Evolutionary conservation across 2,797 vertebrate genomes (phyloP).

Genomic region (Acanthiza pusilla): DNA sequence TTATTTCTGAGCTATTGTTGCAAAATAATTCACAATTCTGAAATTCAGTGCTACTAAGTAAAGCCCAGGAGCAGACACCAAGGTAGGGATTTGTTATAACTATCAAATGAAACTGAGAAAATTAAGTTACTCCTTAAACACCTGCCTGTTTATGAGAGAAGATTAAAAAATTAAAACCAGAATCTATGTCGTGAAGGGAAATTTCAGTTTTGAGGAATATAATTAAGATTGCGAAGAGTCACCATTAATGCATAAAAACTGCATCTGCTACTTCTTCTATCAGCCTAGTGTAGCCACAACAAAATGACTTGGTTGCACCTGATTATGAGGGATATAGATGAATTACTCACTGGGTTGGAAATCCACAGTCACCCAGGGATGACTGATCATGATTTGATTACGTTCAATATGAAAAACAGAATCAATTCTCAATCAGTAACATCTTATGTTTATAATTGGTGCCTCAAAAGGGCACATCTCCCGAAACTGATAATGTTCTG

Average conservation of each 20-base stretch:
- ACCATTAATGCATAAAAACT: neutral
- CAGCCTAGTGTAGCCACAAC: neutral
- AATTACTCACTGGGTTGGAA: conserved; percentile 7
- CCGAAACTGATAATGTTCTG: neutral
- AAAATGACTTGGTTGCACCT: neutral
- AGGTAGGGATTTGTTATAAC: neutral
- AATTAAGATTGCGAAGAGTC: neutral
- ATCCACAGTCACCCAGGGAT: neutral
- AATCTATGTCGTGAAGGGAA: neutral
- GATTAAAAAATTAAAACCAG: neutral
- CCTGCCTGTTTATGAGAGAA: neutral
- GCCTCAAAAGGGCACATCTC: neutral
- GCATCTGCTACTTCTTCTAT: neutral
- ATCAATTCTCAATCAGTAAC: conserved; percentile 5
- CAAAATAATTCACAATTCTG: neutral
- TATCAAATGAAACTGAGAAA: neutral
- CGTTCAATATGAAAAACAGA: neutral
- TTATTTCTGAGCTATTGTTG: neutral
- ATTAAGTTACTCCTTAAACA: neutral
- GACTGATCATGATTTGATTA: conserved; percentile 18
- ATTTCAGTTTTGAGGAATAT: neutral
- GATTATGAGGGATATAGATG: neutral
- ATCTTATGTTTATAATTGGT: neutral
- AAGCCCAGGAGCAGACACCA: neutral
- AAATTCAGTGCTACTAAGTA: neutral